Percentiles rank a stretch among this genome's conserved stretches.
phyloP scores from a whole-genome alignment of 1,140 invertebrate species.

The Lepidotrigona ventralis region DNA sequence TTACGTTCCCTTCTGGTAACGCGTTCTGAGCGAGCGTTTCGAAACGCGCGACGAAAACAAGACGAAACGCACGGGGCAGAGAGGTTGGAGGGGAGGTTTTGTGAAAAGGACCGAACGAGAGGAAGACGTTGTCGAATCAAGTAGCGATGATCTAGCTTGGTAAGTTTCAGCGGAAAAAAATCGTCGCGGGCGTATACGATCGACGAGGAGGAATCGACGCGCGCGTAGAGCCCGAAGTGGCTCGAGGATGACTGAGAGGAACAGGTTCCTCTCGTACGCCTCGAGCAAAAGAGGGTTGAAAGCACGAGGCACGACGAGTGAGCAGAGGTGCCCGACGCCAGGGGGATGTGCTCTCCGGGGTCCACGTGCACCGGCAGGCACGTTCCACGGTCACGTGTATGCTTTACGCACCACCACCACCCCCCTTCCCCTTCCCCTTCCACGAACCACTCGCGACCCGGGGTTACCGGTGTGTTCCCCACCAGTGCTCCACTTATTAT shows the following conservation, averaged over 20 bases:
- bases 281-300: slow-evolving; percentile 63
- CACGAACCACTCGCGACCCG: not conserved
- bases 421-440: too few species aligned
- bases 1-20: slow-evolving; percentile 22
- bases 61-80: not conserved
- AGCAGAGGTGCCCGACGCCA: slow-evolving; percentile 39
- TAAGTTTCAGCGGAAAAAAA: not conserved
- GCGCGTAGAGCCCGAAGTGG: slow-evolving; percentile 52
- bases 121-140: not conserved
- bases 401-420: slow-evolving; percentile 18
- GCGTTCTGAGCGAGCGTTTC: too few species aligned
- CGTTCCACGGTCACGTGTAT: slow-evolving; percentile 75
- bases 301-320: slow-evolving; percentile 54
- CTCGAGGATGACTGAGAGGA: slow-evolving; percentile 65
- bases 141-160: not conserved
- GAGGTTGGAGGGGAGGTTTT: too few species aligned
- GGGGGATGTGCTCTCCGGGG: slow-evolving; percentile 41
- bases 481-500: slow-evolving; percentile 19
- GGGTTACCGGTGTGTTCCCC: not conserved
- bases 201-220: slow-evolving; percentile 21
- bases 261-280: slow-evolving; percentile 54
- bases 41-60: not conserved
- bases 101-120: not conserved
- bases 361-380: slow-evolving; percentile 74
- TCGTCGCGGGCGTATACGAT: not conserved